phyloP scores from a whole-genome alignment of 2,888 invertebrate species.

The Plemyria rubiginata region DNA sequence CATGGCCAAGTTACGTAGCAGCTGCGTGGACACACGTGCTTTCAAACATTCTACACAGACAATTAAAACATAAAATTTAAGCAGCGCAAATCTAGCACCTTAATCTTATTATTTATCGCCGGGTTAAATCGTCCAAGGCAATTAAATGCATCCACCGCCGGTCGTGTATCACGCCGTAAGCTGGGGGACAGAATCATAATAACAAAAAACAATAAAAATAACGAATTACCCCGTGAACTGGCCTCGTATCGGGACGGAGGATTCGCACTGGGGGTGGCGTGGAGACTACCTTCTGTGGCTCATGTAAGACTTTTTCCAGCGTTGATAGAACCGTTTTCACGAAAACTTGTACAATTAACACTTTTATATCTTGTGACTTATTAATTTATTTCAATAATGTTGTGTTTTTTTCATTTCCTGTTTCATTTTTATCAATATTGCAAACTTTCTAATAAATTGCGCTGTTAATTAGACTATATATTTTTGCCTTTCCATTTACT shows the following conservation, averaged over 20 bases:
- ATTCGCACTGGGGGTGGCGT: conserved; percentile 43
- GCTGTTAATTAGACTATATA: too few relatives aligned
- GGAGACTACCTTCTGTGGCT: conserved; percentile 46
- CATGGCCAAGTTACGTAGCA: too few relatives aligned
- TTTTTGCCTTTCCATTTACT: too few relatives aligned
- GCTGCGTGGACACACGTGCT: not conserved
- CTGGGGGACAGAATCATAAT: conserved; percentile 83
- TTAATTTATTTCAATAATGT: too few relatives aligned
- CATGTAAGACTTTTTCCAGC: too few relatives aligned
- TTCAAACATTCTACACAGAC: conserved; percentile 22
- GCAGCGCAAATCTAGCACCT: conserved; percentile 59
- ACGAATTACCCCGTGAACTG: conserved; percentile 81
- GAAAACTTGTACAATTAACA: too few relatives aligned
- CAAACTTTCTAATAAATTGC: too few relatives aligned
- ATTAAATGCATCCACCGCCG: conserved; percentile 81
- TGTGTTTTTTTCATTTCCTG: too few relatives aligned
- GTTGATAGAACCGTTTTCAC: too few relatives aligned
- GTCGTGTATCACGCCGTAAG: conserved; percentile 80
- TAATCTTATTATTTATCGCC: conserved; percentile 81
- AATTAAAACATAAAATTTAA: conserved; percentile 33
- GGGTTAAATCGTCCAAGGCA: conserved; percentile 74
- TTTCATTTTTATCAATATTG: too few relatives aligned
- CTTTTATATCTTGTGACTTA: too few relatives aligned
- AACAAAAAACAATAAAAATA: conserved; percentile 85
- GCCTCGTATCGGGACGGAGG: conserved; percentile 69